Base-by-base conservation (phyloP, 2,888 invertebrate genomes). In the Zaprionus bogoriensis region DNA sequence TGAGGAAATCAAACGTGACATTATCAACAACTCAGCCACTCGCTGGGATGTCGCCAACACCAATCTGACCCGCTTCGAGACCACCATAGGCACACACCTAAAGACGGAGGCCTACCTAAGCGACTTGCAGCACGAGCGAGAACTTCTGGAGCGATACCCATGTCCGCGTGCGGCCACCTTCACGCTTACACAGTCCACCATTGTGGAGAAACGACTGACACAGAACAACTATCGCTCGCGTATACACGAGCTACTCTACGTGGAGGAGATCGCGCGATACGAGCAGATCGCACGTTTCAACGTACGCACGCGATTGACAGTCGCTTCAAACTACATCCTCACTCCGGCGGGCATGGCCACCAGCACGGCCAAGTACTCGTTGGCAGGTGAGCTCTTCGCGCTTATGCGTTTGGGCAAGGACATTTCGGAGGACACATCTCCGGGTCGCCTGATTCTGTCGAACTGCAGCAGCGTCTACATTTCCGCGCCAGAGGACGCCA, bases 371-470 rank as follows among this genome's bases (percentile, higher is more conserved):
- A 96, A 96, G 89, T 96, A 95, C 90, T 94, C 95, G 0, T 93
- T 94, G 74, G 93, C 94, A 17, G 95, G 95, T 12, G 96, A 96
- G 89, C 90, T 96, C 25, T 96, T 95, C 90, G 96, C 95, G 5
- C 92, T 94, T 60, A 92, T 96, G 91, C 93, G 93, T 50, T 90
- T 96, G 36, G 94, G 94, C 20, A 94, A 95, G 84, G 94, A 95
- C 83, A 92, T 96, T 39, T 95, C 95, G 0, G 96, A 96, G 89
- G 96, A 96, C 87, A 95, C 96, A 2, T 94, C 95, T 9, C 95
- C 95, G 45, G 96, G 96, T 0, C 92, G 96, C 22, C 91, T 96
- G 10, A 94, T 96, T 63, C 91, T 96, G 12, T 95, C 95, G 83
- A 95, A 95, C 82, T 96, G 96, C 87, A 94, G 93, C 62, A 93